These are phyloP conservation scores for Pteropus alecto DNA, from an alignment of 2,113 vertebrate genomes.

Conservation along the genomic window DNA sequence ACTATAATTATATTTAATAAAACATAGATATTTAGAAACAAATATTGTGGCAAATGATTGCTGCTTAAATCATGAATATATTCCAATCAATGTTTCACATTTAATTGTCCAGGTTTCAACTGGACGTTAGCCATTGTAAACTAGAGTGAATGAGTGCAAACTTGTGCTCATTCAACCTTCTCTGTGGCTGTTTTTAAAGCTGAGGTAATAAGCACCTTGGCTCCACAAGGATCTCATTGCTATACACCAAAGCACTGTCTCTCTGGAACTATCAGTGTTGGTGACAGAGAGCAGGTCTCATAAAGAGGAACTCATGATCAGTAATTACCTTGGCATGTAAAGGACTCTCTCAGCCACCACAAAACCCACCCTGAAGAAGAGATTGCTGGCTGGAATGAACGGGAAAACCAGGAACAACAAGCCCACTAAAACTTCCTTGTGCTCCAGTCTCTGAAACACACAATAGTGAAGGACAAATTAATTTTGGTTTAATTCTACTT, in stretches of 20 bases:
- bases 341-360: conserved; percentile 98
- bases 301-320: conserved; percentile 59
- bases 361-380: conserved; percentile 99
- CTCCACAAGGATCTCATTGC: background rate
- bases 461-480: conserved; percentile 78
- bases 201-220: background rate
- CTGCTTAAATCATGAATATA: background rate
- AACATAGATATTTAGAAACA: background rate
- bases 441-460: conserved; percentile 89
- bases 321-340: conserved; percentile 97
- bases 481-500: conserved; percentile 62
- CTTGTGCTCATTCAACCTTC: background rate
- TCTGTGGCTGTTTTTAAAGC: background rate
- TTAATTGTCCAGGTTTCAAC: background rate
- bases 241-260: background rate
- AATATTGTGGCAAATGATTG: background rate
- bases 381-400: conserved; percentile 97
- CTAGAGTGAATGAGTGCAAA: rapidly evolving
- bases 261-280: background rate
- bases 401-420: conserved; percentile 95
- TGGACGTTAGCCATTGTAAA: background rate
- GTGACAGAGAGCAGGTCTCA: conserved; percentile 24
- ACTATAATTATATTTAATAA: background rate
- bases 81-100: background rate
- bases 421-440: conserved; percentile 92